phyloP scores from a whole-genome alignment of 2,797 vertebrate genomes.

The Threskiornis aethiopicus region DNA sequence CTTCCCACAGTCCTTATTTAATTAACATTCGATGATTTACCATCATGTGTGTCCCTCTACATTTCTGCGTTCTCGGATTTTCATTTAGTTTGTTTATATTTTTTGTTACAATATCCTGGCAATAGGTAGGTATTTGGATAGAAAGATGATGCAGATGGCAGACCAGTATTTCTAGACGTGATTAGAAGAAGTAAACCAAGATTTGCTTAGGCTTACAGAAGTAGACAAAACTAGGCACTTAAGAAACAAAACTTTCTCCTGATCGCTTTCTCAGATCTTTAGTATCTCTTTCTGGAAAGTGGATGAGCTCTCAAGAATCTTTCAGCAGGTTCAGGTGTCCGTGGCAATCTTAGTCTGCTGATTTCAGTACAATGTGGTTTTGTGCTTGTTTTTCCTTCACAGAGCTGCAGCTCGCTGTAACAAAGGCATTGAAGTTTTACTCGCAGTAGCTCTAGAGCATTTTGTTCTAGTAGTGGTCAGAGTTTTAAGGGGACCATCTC shows the following conservation, averaged over 20 bases:
- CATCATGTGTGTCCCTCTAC: neutral
- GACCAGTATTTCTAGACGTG: neutral
- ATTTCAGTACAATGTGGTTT: neutral
- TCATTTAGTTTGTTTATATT: neutral
- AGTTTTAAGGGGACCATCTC: constrained; percentile 88
- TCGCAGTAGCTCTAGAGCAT: constrained; percentile 92
- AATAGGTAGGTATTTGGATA: neutral
- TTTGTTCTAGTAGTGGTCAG: constrained; percentile 94
- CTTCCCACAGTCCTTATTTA: neutral
- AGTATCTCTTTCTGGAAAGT: neutral
- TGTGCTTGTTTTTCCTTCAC: neutral
- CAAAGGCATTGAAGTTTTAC: constrained; percentile 94
- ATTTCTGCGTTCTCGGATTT: neutral
- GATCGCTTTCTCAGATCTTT: neutral
- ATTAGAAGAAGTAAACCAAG: neutral
- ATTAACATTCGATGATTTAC: neutral
- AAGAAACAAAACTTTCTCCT: neutral
- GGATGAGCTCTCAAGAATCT: neutral
- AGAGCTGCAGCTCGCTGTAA: constrained; percentile 97
- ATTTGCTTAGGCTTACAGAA: neutral
- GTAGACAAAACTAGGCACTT: neutral
- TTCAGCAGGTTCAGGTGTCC: neutral
- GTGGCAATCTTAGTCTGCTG: neutral
- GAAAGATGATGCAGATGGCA: neutral
- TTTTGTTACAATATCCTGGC: neutral